Evolutionary conservation across 2,113 vertebrate genomes (phyloP), one percentile per base, ranked within the genome.

Genomic region (Chaetops frenatus): DNA sequence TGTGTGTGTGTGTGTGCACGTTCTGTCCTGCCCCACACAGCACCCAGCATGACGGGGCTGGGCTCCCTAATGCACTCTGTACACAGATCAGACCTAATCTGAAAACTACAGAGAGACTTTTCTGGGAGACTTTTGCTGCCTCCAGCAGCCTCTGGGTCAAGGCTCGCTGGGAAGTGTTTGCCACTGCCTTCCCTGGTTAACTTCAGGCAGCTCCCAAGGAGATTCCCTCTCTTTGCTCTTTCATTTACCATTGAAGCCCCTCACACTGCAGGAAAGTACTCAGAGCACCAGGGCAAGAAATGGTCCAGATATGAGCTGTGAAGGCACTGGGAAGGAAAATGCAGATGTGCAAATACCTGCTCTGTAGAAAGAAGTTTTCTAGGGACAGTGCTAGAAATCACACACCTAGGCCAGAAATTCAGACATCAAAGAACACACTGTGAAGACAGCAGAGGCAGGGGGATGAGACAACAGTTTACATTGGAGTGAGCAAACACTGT

Each of bases 1-100:
- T 16, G 25, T 1, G 1, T 12, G 4, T 2, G 3, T 19, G 27
- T 35, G 33, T 45, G 25, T 42, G 42, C 12, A 16, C 0, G 0
- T 64, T 56, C 57, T 20, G 17, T 60, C 24, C 47, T 20, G 18
- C 5, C 73, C 48, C 0, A 0, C 19, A 12, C 29, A 78, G 56
- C 35, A 36, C 33, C n/a, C 16, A 62, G 42, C 54, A 78, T 0
- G 0, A 15, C 7, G 29, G 50, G 29, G 9, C 19, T 66, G 38
- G 16, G 36, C 11, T 73, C 42, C 42, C 20, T 48, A n/a, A 29
- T 2, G 5, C 17, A 4, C 67, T 51, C 47, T 36, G 9, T 36
- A 15, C 44, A 33, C 80, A 80, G 5, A 7, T 24, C 45, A 58
- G 40, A 81, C 29, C 53, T 54, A 77, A 3, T 4, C 15, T 92